These are phyloP conservation scores for Drosophila sulfurigaster DNA, from an alignment of 1,140 invertebrate species.

Conservation along the genomic window DNA sequence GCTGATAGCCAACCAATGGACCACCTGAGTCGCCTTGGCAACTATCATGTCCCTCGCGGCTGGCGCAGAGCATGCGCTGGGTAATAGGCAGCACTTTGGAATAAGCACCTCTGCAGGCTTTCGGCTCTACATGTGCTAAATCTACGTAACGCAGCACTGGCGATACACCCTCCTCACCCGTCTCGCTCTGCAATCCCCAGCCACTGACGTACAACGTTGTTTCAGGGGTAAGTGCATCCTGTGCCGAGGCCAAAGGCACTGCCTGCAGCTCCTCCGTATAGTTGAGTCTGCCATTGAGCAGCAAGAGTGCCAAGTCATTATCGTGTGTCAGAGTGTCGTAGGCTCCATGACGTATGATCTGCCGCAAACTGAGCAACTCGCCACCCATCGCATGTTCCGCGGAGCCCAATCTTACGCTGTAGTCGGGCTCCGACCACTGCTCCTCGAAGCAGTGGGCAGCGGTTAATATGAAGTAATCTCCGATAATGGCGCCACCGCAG, in stretches of 20 bases:
- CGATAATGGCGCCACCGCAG: slow-evolving; percentile 87
- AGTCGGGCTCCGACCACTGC: slow-evolving; percentile 47
- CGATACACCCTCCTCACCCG: slow-evolving; percentile 48
- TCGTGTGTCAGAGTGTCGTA: slow-evolving; percentile 69
- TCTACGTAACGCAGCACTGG: slow-evolving; percentile 64
- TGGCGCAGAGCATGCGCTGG: slow-evolving; percentile 74
- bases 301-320: slow-evolving; percentile 74
- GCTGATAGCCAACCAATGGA: slow-evolving; percentile 63
- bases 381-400: slow-evolving; percentile 65
- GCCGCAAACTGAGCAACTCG: slow-evolving; percentile 59
- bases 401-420: slow-evolving; percentile 67
- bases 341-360: slow-evolving; percentile 66
- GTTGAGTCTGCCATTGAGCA: slow-evolving; percentile 62
- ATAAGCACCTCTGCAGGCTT: slow-evolving; percentile 57
- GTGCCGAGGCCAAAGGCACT: slow-evolving; percentile 46
- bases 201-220: slow-evolving; percentile 69
- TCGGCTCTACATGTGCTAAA: slow-evolving; percentile 51
- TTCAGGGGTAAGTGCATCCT: slow-evolving; percentile 30
- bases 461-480: slow-evolving; percentile 86
- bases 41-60: slow-evolving; percentile 65
- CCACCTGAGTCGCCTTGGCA: slow-evolving; percentile 81
- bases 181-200: slow-evolving; percentile 72
- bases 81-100: slow-evolving; percentile 69
- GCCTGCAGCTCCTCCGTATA: slow-evolving; percentile 62
- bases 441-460: slow-evolving; percentile 87